Conservation (phyloP, 2,888 invertebrate genomes). For the Horisme vitalbata region DNA sequence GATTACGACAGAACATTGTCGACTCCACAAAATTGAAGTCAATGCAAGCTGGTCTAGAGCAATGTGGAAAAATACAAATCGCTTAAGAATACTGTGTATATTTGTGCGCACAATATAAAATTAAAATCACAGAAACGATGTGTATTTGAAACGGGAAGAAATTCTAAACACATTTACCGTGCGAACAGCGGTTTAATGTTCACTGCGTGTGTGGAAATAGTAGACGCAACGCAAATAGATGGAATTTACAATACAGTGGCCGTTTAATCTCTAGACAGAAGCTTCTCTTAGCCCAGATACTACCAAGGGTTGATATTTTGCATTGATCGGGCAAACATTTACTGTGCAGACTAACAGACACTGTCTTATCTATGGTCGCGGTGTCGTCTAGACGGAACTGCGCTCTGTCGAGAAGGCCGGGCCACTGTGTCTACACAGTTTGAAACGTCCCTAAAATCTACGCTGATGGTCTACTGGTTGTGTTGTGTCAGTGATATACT, state of each 20-base stretch:
- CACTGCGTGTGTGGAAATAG: background rate
- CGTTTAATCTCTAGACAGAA: background rate
- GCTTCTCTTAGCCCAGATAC: too few species aligned
- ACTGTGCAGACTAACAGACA: background rate
- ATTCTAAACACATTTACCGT: background rate
- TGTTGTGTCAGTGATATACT: constrained; percentile 2
- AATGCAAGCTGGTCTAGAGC: too few species aligned
- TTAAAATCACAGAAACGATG: too few species aligned
- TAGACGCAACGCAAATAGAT: background rate
- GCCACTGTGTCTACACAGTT: background rate
- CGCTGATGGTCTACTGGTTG: constrained; percentile 1
- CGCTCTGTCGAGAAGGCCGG: background rate
- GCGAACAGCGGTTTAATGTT: background rate
- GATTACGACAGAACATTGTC: too few species aligned
- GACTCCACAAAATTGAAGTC: too few species aligned
- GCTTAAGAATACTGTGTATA: too few species aligned
- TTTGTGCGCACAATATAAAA: background rate
- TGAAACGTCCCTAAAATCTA: constrained; percentile 1
- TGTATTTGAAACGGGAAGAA: too few species aligned
- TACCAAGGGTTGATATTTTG: too few species aligned
- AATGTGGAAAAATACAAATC: too few species aligned
- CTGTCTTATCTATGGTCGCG: constrained; percentile 6
- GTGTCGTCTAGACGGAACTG: background rate
- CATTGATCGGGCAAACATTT: too few species aligned
- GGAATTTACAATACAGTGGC: background rate